These are phyloP conservation scores for Steatornis caripensis DNA, from an alignment of 2,113 vertebrate genomes.

Conservation along the genomic window DNA sequence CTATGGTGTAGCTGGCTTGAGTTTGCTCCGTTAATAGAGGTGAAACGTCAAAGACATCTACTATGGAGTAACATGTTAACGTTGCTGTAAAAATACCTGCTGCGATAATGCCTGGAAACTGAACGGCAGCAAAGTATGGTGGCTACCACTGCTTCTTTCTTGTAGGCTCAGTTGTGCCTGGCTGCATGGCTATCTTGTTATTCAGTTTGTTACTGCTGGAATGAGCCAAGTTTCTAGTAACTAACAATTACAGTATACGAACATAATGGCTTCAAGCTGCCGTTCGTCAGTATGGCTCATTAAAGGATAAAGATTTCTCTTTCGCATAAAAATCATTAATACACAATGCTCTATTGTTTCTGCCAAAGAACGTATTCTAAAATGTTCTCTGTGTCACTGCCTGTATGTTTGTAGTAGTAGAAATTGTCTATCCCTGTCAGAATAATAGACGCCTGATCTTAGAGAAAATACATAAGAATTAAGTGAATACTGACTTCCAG, in stretches of 20 bases:
- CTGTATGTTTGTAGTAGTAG: background rate
- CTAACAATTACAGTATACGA: background rate
- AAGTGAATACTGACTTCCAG: background rate
- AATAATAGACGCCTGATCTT: background rate
- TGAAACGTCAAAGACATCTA: background rate
- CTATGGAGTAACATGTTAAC: background rate
- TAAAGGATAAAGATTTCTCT: conserved; percentile 15
- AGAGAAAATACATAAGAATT: background rate
- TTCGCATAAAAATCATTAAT: background rate
- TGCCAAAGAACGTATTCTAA: background rate
- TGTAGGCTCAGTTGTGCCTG: background rate
- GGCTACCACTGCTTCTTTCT: background rate
- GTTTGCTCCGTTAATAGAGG: background rate
- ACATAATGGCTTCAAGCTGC: background rate
- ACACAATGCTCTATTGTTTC: background rate
- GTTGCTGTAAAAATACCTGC: background rate
- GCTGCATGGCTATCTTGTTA: background rate
- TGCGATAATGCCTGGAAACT: background rate
- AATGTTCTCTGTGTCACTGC: background rate
- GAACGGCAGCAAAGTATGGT: background rate
- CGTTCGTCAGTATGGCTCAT: background rate
- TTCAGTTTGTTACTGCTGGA: background rate
- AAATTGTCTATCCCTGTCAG: background rate
- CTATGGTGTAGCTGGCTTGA: background rate
- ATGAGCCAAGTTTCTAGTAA: background rate